A percentile compares a stretch with the other conserved stretches of the same genome.
phyloP scores from a whole-genome alignment of 2,888 invertebrate species.

The Caenorhabditis sp. region DNA sequence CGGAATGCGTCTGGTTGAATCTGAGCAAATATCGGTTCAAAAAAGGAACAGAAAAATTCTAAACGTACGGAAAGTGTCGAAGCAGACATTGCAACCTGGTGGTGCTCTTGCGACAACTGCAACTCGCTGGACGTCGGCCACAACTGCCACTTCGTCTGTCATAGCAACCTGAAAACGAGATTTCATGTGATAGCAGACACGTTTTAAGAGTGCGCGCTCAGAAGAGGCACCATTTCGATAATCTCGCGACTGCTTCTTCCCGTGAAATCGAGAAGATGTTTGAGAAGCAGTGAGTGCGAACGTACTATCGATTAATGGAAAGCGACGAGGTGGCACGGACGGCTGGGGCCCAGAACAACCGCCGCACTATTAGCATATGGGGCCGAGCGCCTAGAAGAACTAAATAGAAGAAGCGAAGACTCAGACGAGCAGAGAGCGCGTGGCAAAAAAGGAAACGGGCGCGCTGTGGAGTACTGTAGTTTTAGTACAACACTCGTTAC shows the following conservation, averaged over 20 bases:
- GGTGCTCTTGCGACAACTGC: not conserved
- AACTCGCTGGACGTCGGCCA: too few species aligned
- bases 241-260: too few species aligned
- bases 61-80: slow-evolving; percentile 11
- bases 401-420: too few species aligned
- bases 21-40: not conserved
- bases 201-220: too few species aligned
- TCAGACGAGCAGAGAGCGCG: too few species aligned
- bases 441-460: too few species aligned
- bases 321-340: not conserved
- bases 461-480: too few species aligned
- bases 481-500: too few species aligned
- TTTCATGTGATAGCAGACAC: too few species aligned
- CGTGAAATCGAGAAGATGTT: too few species aligned
- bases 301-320: slow-evolving; percentile 2
- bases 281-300: not conserved
- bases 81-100: slow-evolving; percentile 3
- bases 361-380: not conserved
- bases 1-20: slow-evolving; percentile 7
- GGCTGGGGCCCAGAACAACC: not conserved
- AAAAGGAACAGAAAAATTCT: not conserved
- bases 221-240: too few species aligned
- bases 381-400: not conserved
- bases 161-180: not conserved
- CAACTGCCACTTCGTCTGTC: not conserved